These are phyloP conservation scores for Drosophila phalerata DNA, from an alignment of 2,888 invertebrate genomes.

Conservation along the genomic window DNA sequence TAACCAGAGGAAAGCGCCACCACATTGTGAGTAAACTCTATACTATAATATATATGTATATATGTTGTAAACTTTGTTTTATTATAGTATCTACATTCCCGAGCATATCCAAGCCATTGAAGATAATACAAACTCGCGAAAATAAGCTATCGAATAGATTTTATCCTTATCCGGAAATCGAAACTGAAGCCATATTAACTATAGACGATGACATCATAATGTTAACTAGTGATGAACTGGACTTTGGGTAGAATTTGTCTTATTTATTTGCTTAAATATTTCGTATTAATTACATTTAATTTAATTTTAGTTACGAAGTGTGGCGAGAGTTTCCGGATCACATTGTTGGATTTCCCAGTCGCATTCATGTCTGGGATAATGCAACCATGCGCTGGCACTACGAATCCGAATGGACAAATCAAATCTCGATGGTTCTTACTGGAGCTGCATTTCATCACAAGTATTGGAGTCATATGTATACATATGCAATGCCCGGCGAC, in stretches of 20 bases:
- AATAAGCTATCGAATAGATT: slow-evolving; percentile 98
- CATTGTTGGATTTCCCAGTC: slow-evolving; percentile 97
- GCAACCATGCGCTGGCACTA: slow-evolving; percentile 94
- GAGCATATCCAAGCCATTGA: slow-evolving; percentile 93
- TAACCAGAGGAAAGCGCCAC: slow-evolving; percentile 96
- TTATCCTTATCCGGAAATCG: slow-evolving; percentile 97
- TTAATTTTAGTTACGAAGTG: slow-evolving; percentile 89
- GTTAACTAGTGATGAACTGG: slow-evolving; percentile 97
- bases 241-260: slow-evolving; percentile 90
- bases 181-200: slow-evolving; percentile 97
- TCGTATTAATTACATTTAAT: not conserved
- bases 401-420: slow-evolving; percentile 98
- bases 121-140: slow-evolving; percentile 95
- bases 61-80: not conserved
- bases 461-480: slow-evolving; percentile 98
- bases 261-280: not conserved
- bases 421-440: slow-evolving; percentile 97
- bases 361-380: slow-evolving; percentile 98
- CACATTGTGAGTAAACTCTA: slow-evolving; percentile 89
- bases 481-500: slow-evolving; percentile 93
- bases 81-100: slow-evolving; percentile 93
- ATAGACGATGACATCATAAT: slow-evolving; percentile 98
- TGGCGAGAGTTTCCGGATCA: slow-evolving; percentile 99
- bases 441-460: slow-evolving; percentile 99
- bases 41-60: too few species aligned